Evolutionary conservation across 1,140 invertebrate genomes (phyloP).

Genomic region (Drosophila melanica): DNA sequence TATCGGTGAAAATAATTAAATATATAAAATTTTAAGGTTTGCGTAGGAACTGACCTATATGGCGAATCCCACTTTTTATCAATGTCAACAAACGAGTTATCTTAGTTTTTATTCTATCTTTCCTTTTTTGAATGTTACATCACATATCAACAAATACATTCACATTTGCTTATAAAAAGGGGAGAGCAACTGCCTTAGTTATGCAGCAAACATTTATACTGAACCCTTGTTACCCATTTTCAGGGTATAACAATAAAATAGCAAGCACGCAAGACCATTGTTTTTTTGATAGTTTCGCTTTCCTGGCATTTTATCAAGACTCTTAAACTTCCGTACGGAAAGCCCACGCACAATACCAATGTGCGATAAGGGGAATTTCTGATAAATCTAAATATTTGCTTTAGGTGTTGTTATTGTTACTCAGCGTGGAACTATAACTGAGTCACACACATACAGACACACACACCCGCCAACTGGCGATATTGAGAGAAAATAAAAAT

Average conservation of each 20-base stretch:
- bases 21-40: too few species aligned
- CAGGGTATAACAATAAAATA: too few species aligned
- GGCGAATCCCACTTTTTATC: too few species aligned
- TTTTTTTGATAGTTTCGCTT: background rate
- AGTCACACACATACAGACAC: constrained; percentile 27
- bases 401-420: constrained; percentile 1
- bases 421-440: constrained; percentile 4
- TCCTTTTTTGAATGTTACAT: too few species aligned
- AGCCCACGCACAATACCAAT: background rate
- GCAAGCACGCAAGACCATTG: background rate
- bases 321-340: constrained; percentile 9
- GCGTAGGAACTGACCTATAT: too few species aligned
- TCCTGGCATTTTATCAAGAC: constrained; percentile 8
- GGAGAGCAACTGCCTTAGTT: too few species aligned
- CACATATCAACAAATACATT: too few species aligned
- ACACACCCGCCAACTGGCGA: background rate
- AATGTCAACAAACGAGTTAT: too few species aligned
- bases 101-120: too few species aligned
- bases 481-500: background rate
- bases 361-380: constrained; percentile 28
- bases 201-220: too few species aligned
- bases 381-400: constrained; percentile 45
- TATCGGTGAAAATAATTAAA: background rate
- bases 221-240: too few species aligned
- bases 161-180: too few species aligned